Conservation (phyloP, 30 jellyfish, hydroid and myxozoan species). For the Phacellophora camtschatica region DNA sequence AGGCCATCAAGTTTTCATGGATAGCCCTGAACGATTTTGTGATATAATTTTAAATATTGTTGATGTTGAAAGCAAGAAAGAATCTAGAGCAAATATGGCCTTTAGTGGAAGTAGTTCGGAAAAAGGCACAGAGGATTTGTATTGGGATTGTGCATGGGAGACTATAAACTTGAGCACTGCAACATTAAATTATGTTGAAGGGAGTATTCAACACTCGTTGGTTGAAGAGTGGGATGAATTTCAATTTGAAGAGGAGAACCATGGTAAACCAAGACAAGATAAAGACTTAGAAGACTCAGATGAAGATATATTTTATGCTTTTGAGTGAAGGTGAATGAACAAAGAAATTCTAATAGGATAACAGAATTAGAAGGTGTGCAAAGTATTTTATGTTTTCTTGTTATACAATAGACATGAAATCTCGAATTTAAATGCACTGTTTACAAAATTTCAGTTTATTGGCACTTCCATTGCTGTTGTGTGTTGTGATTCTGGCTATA, state of each 20-base stretch:
- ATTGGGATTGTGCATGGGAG: conserved; percentile 89
- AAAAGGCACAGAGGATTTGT: conserved; percentile 46
- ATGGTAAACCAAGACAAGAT: not conserved
- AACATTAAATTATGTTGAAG: conserved; percentile 19
- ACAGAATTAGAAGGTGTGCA: not conserved
- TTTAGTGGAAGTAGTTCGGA: conserved; percentile 24
- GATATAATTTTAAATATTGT: conserved; percentile 58
- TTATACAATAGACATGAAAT: too few species aligned
- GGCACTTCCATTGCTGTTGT: too few species aligned
- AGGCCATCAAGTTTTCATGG: conserved; percentile 72
- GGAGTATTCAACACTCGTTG: not conserved
- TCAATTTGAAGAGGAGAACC: not conserved
- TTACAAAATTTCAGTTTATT: too few species aligned
- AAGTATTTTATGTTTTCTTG: too few species aligned
- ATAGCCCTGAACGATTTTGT: conserved; percentile 59
- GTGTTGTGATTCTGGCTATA: too few species aligned
- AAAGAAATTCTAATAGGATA: not conserved
- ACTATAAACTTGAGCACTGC: conserved; percentile 56
- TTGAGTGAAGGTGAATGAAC: not conserved
- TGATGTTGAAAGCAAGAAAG: conserved; percentile 31
- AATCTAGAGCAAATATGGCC: not conserved
- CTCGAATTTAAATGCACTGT: too few species aligned
- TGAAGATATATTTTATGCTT: conserved; percentile 10
- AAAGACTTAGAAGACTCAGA: not conserved
- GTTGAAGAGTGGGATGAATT: conserved; percentile 32